A percentile compares a stretch with the other conserved stretches of the same genome.
These are phyloP conservation scores for Apis cerana DNA, from an alignment of 1,140 invertebrate species.

Conservation along the genomic window DNA sequence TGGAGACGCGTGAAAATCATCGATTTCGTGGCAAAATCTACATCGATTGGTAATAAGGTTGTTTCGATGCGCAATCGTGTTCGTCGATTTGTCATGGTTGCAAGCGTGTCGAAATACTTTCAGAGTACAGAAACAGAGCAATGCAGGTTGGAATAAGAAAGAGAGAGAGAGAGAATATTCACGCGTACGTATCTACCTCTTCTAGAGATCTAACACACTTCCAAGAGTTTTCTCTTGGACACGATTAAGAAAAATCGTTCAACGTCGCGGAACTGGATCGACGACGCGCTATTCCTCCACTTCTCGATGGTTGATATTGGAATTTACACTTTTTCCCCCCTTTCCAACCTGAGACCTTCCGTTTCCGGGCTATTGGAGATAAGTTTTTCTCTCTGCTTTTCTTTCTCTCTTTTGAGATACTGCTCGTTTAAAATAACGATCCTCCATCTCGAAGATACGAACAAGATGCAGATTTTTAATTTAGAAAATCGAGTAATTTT, in stretches of 20 bases:
- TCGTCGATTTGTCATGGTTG: neutral
- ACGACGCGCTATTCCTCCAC: conserved; percentile 2
- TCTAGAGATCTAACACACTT: conserved; percentile 26
- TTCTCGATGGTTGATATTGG: neutral
- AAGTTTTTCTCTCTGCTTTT: neutral
- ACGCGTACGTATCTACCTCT: neutral
- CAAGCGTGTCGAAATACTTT: conserved; percentile 23
- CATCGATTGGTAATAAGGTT: neutral
- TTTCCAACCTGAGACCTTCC: neutral
- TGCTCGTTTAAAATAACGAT: too few species aligned
- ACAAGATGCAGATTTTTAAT: too few species aligned
- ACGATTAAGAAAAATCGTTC: conserved; percentile 13
- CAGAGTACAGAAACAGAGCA: neutral
- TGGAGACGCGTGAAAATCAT: neutral
- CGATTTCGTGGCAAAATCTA: neutral
- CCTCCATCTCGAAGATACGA: too few species aligned
- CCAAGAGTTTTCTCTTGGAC: conserved; percentile 10
- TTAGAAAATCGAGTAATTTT: too few species aligned
- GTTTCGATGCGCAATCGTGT: neutral
- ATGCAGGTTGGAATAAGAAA: neutral
- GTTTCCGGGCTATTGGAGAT: neutral
- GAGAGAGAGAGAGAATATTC: conserved; percentile 15
- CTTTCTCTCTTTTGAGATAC: too few species aligned
- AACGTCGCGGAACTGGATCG: neutral
- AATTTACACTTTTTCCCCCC: neutral